These are phyloP conservation scores for Odontamblyopus rebecca DNA, from an alignment of 2,797 vertebrate species.

Conservation along the genomic window DNA sequence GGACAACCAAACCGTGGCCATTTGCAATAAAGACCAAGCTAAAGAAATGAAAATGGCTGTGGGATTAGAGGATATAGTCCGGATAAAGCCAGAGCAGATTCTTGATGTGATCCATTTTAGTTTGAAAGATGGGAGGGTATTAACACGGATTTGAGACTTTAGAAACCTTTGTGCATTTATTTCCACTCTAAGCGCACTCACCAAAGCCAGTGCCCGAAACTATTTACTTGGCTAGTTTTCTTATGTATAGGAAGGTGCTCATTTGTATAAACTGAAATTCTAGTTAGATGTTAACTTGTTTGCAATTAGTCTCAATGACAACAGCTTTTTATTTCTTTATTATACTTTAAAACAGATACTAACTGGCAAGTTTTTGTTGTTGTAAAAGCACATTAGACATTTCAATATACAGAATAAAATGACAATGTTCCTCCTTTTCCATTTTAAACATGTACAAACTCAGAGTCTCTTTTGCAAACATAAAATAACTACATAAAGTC, in stretches of 20 bases:
- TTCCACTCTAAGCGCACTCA: conserved; percentile 64
- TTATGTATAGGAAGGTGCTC: background rate
- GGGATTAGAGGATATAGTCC: conserved; percentile 80
- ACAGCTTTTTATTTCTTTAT: too few relatives aligned
- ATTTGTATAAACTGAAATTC: background rate
- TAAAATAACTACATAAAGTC: too few relatives aligned
- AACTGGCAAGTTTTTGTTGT: too few relatives aligned
- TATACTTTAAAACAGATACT: too few relatives aligned
- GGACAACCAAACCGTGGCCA: conserved; percentile 80
- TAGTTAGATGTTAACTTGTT: background rate
- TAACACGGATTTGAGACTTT: conserved; percentile 81
- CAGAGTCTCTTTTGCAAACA: too few relatives aligned
- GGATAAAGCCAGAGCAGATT: conserved; percentile 80
- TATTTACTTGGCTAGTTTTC: background rate
- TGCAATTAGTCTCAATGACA: too few relatives aligned
- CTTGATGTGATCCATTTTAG: conserved; percentile 83
- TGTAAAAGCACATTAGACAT: too few relatives aligned
- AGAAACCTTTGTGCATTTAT: conserved; percentile 77
- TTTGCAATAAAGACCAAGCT: conserved; percentile 71
- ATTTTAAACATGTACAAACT: too few relatives aligned
- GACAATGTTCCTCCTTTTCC: too few relatives aligned
- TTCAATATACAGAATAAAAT: too few relatives aligned
- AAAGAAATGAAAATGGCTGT: conserved; percentile 74
- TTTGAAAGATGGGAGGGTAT: conserved; percentile 80
- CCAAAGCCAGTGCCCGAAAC: conserved; percentile 57